phyloP scores from a whole-genome alignment of 2,113 vertebrate genomes.

The Rhinogobius similis region DNA sequence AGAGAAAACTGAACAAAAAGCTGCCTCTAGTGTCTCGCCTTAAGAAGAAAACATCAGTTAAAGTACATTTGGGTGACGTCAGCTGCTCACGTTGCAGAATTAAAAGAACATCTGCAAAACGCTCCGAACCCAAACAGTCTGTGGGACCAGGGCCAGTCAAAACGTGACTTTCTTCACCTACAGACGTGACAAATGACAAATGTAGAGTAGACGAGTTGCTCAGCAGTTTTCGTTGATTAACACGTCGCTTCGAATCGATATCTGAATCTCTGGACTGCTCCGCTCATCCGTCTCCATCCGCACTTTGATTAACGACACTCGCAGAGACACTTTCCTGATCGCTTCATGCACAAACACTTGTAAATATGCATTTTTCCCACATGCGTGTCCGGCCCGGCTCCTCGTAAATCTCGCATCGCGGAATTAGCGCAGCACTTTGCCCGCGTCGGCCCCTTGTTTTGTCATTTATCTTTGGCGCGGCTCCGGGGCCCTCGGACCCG shows the following conservation, averaged over 20 bases:
- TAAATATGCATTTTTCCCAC: slow-evolving; percentile 66
- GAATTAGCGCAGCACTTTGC: slow-evolving; percentile 87
- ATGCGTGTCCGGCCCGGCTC: slow-evolving; percentile 70
- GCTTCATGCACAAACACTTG: slow-evolving; percentile 49
- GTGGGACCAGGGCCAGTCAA: too few species aligned
- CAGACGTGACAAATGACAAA: neutral
- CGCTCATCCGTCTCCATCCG: slow-evolving; percentile 27
- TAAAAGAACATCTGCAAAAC: too few species aligned
- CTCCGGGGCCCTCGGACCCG: slow-evolving; percentile 66
- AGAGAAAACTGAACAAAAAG: too few species aligned
- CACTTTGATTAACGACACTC: slow-evolving; percentile 60
- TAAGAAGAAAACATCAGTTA: too few species aligned
- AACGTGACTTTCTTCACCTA: too few species aligned
- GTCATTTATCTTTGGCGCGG: slow-evolving; percentile 80
- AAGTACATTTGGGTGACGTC: too few species aligned
- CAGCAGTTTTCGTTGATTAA: neutral
- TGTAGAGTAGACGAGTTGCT: neutral
- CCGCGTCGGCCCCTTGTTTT: slow-evolving; percentile 83
- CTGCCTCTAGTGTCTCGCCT: too few species aligned
- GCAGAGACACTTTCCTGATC: slow-evolving; percentile 63
- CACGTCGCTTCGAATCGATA: neutral
- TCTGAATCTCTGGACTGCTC: slow-evolving; percentile 7
- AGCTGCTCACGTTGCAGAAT: too few species aligned
- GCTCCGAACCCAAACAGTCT: too few species aligned
- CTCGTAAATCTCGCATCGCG: slow-evolving; percentile 80